phyloP scores from a whole-genome alignment of 2,888 invertebrate species.

The Ellobium chinense region DNA sequence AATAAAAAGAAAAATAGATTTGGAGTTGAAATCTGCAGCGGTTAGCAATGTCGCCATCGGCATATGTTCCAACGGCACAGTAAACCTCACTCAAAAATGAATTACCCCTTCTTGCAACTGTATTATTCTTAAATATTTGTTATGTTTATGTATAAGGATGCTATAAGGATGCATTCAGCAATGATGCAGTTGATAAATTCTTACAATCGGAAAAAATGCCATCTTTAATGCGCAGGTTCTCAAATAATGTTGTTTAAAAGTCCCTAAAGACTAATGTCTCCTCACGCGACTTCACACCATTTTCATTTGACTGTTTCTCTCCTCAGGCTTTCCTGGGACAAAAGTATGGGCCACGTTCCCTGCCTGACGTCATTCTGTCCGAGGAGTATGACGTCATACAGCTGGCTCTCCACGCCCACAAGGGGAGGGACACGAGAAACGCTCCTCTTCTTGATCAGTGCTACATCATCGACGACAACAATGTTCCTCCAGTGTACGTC shows the following conservation, averaged over 20 bases:
- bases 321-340: slow-evolving; percentile 74
- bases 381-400: slow-evolving; percentile 67
- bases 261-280: no score
- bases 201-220: no score
- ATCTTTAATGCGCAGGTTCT: no score
- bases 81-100: no score
- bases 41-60: no score
- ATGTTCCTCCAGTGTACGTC: slow-evolving; percentile 67
- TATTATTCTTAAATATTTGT: no score
- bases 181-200: not conserved
- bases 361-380: slow-evolving; percentile 68
- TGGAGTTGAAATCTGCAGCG: no score
- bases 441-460: slow-evolving; percentile 71
- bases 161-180: no score
- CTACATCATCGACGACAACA: slow-evolving; percentile 73
- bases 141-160: no score
- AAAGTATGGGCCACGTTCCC: slow-evolving; percentile 66
- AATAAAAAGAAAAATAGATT: no score
- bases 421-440: slow-evolving; percentile 66
- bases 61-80: no score
- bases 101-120: no score
- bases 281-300: not conserved
- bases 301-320: not conserved
- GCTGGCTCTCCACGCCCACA: slow-evolving; percentile 65
- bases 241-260: not conserved